A percentile compares a stretch with the other conserved stretches of the same genome.
phyloP scores from a whole-genome alignment of 1,140 invertebrate species.

The Macrosteles quadrilineatus region DNA sequence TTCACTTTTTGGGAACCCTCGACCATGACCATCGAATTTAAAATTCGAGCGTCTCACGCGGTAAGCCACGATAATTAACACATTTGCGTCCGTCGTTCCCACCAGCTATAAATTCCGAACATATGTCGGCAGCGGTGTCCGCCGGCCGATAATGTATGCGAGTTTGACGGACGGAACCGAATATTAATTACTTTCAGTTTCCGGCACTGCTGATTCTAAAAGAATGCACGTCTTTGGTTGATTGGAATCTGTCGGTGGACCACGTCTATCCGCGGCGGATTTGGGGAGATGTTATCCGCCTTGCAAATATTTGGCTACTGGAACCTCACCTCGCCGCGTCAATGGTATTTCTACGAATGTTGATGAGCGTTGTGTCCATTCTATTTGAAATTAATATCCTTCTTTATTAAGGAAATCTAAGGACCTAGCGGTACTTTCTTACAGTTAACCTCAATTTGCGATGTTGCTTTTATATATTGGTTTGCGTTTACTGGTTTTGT shows the following conservation, averaged over 20 bases:
- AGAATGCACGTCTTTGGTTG: not conserved
- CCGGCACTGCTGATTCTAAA: conserved; percentile 8
- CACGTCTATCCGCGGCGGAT: not conserved
- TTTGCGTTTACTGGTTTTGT: too few species aligned
- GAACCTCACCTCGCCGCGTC: too few species aligned
- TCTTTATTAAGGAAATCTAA: too few species aligned
- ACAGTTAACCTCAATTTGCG: too few species aligned
- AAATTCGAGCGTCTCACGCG: conserved; percentile 5
- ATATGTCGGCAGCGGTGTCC: not conserved
- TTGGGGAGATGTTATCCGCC: not conserved
- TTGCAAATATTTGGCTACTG: not conserved
- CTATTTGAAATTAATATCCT: too few species aligned
- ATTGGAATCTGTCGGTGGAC: too few species aligned
- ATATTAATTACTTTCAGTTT: conserved; percentile 1
- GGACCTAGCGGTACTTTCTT: too few species aligned
- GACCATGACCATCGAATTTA: not conserved
- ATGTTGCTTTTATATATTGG: too few species aligned
- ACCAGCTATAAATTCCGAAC: not conserved
- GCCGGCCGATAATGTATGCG: not conserved
- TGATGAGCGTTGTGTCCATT: too few species aligned
- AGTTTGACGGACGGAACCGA: not conserved
- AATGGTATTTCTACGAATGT: too few species aligned
- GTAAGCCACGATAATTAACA: not conserved
- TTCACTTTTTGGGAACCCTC: not conserved
- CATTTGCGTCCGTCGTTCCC: not conserved